Evolutionary conservation across 2,113 vertebrate species (phyloP).

Genomic region (Naja naja): DNA sequence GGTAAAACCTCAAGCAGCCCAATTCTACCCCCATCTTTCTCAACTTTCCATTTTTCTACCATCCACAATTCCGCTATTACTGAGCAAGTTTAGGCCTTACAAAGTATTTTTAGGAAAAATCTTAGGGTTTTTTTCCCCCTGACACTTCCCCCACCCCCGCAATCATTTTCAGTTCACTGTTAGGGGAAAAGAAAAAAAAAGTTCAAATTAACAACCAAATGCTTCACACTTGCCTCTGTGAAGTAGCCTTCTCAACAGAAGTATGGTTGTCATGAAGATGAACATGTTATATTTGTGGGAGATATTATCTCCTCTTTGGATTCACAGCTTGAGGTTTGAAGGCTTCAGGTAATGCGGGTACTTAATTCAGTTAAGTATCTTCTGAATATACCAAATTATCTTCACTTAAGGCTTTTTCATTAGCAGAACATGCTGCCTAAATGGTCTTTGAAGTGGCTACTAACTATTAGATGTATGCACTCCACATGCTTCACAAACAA

Average conservation of each 20-base stretch:
- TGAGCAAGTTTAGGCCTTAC: not conserved
- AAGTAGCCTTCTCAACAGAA: not conserved
- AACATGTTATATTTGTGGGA: not conserved
- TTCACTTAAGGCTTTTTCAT: not conserved
- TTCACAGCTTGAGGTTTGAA: not conserved
- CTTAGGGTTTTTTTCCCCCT: not conserved
- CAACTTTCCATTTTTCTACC: not conserved
- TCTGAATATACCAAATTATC: not conserved
- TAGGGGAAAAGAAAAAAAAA: no score
- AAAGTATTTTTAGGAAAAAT: not conserved
- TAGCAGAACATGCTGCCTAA: not conserved
- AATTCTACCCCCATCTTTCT: not conserved
- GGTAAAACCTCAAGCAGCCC: not conserved
- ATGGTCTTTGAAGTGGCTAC: not conserved
- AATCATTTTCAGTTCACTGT: not conserved
- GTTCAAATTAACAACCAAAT: not conserved
- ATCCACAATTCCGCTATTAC: not conserved
- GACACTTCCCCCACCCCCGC: not conserved
- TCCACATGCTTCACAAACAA: not conserved
- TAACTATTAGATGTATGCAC: not conserved
- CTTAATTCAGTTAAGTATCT: not conserved
- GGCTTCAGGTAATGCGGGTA: not conserved
- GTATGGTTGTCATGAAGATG: not conserved
- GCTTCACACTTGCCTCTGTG: not conserved
- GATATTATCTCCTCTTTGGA: not conserved